Evolutionary conservation across 2,113 vertebrate genomes (phyloP), one percentile per base, ranked within the genome.

Genomic region (Crocuta crocuta): DNA sequence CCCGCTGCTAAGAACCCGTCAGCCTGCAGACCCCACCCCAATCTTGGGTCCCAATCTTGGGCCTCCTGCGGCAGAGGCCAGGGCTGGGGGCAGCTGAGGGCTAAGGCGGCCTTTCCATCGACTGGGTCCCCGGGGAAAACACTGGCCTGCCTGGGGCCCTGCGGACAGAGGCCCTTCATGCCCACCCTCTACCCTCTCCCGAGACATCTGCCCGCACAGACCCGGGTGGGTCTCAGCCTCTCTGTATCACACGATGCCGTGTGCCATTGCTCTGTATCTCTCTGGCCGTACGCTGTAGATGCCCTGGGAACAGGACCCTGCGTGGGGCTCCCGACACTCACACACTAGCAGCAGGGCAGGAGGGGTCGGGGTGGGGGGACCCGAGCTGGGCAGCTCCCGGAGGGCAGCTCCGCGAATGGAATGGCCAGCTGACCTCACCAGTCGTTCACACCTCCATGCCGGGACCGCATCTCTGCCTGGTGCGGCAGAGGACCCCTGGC

Each of bases 191-290:
- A 2, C 23, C 23, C 7, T 53, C 39, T 31, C 26, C 28, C 0
- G 2, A 79, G 35, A 55, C 50, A 2, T 1, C 48, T 28, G 19
- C 63, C 43, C 8, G 17, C 65, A 39, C 21, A 70, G 28, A 26
- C 8, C 61, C 0, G 0, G 16, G 3, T 45, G 28, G 50, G 45
- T 35, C 65, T 43, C 71, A 50, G 4, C 85, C 16, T 5, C 66
- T 70, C 48, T 13, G 1, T 6, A 0, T 15, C 24, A 7, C 6
- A 0, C 0, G 0, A 33, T 7, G 70, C 48, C 11, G 0, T 1
- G 33, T 3, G 17, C 71, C 35, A 0, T 35, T 31, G 11, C n/a
- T 50, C 7, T 7, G 43, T 6, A 2, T 9, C 24, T 63, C 43
- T 73, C 55, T 7, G n/a, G 16, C 66, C 31, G 0, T 1, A 2